A percentile compares a stretch with the other conserved stretches of the same genome.
Conservation (phyloP, 2,797 vertebrate species). For the Tragelaphus eurycerus region DNA sequence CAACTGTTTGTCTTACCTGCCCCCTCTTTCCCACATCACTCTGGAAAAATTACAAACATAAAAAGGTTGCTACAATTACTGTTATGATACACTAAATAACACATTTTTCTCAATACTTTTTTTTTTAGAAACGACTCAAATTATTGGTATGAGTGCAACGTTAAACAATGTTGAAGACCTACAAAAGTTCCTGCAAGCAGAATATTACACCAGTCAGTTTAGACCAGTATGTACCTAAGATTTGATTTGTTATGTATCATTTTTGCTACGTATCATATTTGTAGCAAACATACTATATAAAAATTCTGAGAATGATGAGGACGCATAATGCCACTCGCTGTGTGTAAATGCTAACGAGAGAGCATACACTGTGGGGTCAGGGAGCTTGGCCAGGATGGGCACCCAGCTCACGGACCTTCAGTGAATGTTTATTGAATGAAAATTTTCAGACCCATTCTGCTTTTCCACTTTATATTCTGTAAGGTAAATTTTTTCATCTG, state of each 20-base stretch:
- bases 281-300: neutral
- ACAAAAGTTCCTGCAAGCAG: conserved; percentile 92
- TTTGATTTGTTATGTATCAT: neutral
- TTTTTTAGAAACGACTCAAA: conserved; percentile 87
- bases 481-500: neutral
- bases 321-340: neutral
- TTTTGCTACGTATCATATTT: neutral
- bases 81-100: conserved; percentile 2
- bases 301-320: neutral
- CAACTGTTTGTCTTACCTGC: neutral
- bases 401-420: neutral
- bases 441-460: neutral
- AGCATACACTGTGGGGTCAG: neutral
- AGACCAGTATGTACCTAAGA: conserved; percentile 89
- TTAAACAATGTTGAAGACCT: conserved; percentile 93
- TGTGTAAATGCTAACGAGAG: neutral
- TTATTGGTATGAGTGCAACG: conserved; percentile 98
- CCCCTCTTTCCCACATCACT: neutral
- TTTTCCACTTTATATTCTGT: conserved; percentile 24
- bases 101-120: conserved; percentile 19
- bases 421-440: neutral
- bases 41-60: neutral
- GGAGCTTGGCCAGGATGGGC: neutral
- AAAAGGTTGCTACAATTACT: neutral
- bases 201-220: conserved; percentile 92